Evolutionary conservation across 2,888 invertebrate species (phyloP), one percentile per base, ranked within the genome.

Genomic region (Nemotelus pantherinus): DNA sequence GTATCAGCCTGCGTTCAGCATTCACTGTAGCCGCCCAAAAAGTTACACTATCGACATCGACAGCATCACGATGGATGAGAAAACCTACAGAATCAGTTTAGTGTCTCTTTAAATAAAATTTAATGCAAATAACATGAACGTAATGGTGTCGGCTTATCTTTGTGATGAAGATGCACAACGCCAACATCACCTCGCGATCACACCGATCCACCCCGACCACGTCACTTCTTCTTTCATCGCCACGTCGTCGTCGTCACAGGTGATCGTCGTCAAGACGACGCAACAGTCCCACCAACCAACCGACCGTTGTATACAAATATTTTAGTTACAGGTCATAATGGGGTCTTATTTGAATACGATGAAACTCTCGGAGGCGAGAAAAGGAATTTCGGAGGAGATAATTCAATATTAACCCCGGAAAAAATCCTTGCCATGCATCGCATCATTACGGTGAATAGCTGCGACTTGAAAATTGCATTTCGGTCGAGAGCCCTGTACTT

Each of bases 111-210:
- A 79, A 77, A 53, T 60, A 77, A 72, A 45, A 74, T 64, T 77
- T 74, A 74, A 77, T 74, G 77, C 77, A 79, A 74, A 77, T 77
- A 77, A 68, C 74, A 50, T 65, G 58, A 58, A 72, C 43, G 74
- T 79, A 79, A 77, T 77, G 68, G 68, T 74, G 74, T 77, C 79
- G 79, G 79, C 79, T 55, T 64, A 77, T 79, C 77, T 79, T 79
- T 79, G 79, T 77, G 57, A 74, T 74, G 74, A 74, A 63, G 74
- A 74, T 60, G 74, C 60, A 25, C 25, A 60, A 57, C 58, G 48
- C 44, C 25, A 74, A 74, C 48, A 63, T 25, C 60, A 48, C 67
- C 39, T 41, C 48, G 47, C 50, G 47, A 74, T 72, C 48, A 47
- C 55, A 64, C 72, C 60, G 74, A 77, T 68, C 71, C 25, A n/a